Base-by-base conservation (phyloP, 2,888 invertebrate genomes). In the Clusia tigrina region DNA sequence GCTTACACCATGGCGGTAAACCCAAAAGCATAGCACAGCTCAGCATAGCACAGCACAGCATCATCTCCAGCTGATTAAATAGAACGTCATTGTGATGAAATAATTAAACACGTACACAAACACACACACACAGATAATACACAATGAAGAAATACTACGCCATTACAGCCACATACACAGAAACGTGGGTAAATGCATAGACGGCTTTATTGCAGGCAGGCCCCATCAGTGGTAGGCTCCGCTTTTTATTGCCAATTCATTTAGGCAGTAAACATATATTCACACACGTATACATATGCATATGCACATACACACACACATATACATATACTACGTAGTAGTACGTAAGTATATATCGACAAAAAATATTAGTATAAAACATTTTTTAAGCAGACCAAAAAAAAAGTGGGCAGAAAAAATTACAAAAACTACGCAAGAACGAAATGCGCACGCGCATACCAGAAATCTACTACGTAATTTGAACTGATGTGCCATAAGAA, bases 351-450 rank as follows among this genome's bases (percentile, higher is more conserved):
- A n/a, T n/a, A 9, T 32, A 20, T 32, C n/a, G 10, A 22, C 22
- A 42, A 42, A 42, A 42, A 23, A 24, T 20, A 56, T n/a, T n/a
- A n/a, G n/a, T n/a, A n/a, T n/a, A n/a, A n/a, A n/a, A n/a, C n/a
- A n/a, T n/a, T n/a, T n/a, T n/a, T n/a, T n/a, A n/a, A 20, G 18
- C 22, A 17, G 12, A 59, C 17, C 10, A n/a, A 54, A 54, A 54
- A 20, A 20, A 24, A 20, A 54, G 22, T 24, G 17, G 17, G 2
- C 24, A 54, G 22, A 26, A 48, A 23, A 51, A 48, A 48, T 17
- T 25, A 52, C 18, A n/a, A 58, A 63, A 60, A 63, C 65, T 60
- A 65, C 65, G 65, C 65, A 65, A 62, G 60, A 65, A 57, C 24
- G 23, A 6, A 63, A n/a, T 42, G 65, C 65, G 63, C 60, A 60